phyloP scores from a whole-genome alignment of 2,797 vertebrate species.

The Austrolebias charrua region DNA sequence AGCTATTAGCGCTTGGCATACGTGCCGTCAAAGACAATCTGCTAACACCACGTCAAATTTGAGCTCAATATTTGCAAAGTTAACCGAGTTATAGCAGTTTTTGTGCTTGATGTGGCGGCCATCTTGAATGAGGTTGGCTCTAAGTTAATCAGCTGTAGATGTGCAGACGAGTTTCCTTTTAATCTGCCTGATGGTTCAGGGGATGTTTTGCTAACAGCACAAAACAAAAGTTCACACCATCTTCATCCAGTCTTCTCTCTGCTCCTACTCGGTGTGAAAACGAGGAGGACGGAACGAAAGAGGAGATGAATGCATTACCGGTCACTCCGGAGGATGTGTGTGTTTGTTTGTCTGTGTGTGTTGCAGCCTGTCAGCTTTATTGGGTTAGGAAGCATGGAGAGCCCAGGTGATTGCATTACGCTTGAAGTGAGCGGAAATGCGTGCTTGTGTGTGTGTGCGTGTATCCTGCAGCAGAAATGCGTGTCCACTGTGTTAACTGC shows the following conservation, averaged over 20 bases:
- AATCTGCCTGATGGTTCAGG: too few species aligned
- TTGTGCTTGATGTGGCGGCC: too few species aligned
- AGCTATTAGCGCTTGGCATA: too few species aligned
- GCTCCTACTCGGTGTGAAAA: neutral
- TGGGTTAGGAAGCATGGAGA: conserved; percentile 68
- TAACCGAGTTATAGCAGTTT: too few species aligned
- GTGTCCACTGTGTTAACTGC: conserved; percentile 8
- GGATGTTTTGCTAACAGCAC: too few species aligned
- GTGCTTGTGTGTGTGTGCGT: conserved; percentile 20
- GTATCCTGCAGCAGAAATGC: neutral
- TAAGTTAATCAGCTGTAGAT: too few species aligned
- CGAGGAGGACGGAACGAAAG: conserved; percentile 27
- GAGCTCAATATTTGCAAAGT: too few species aligned
- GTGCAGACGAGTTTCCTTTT: too few species aligned
- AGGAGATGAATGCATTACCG: conserved; percentile 46
- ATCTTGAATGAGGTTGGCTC: too few species aligned
- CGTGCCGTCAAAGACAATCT: too few species aligned
- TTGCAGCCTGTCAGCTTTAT: conserved; percentile 64
- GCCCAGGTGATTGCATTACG: conserved; percentile 74
- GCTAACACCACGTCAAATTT: too few species aligned
- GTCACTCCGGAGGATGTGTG: conserved; percentile 51
- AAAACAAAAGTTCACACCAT: neutral
- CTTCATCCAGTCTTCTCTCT: conserved; percentile 5
- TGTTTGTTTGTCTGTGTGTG: conserved; percentile 38
- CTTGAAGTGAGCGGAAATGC: conserved; percentile 59